Evolutionary conservation across 2,113 vertebrate genomes (phyloP).

Genomic region (Conger conger): DNA sequence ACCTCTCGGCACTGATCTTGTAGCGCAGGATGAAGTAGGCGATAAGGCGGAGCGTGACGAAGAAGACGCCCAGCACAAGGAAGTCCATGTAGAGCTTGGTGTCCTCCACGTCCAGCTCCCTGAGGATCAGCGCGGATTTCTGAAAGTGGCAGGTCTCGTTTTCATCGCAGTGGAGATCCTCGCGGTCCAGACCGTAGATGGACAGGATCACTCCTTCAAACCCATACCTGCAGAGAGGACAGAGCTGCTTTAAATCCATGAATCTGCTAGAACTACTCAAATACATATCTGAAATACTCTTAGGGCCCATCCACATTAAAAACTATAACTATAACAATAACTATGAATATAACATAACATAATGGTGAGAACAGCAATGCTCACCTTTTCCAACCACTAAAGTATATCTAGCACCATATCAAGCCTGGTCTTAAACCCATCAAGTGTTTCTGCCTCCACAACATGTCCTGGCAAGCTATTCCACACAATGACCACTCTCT

Average conservation of each 20-base stretch:
- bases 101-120: conserved; percentile 89
- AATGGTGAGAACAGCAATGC: no score
- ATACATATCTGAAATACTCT: no score
- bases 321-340: no score
- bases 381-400: no score
- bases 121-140: conserved; percentile 87
- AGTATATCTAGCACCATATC: no score
- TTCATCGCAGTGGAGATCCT: conserved; percentile 85
- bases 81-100: conserved; percentile 93
- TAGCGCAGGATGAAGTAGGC: conserved; percentile 90
- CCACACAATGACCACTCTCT: no score
- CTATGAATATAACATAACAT: no score
- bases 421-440: no score
- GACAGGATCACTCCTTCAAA: conserved; percentile 93
- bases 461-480: no score
- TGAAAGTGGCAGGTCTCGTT: conserved; percentile 89
- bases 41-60: conserved; percentile 83
- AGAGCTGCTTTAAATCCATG: not conserved
- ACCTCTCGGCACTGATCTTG: conserved; percentile 90
- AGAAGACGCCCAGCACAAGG: conserved; percentile 85
- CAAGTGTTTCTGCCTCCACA: no score
- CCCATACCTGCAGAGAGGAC: conserved; percentile 73
- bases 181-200: conserved; percentile 88
- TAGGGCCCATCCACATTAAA: no score
- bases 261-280: no score